A percentile compares a stretch with the other conserved stretches of the same genome.
These are phyloP conservation scores for Danaus melanippus DNA, from an alignment of 1,140 invertebrate species.

Conservation along the genomic window DNA sequence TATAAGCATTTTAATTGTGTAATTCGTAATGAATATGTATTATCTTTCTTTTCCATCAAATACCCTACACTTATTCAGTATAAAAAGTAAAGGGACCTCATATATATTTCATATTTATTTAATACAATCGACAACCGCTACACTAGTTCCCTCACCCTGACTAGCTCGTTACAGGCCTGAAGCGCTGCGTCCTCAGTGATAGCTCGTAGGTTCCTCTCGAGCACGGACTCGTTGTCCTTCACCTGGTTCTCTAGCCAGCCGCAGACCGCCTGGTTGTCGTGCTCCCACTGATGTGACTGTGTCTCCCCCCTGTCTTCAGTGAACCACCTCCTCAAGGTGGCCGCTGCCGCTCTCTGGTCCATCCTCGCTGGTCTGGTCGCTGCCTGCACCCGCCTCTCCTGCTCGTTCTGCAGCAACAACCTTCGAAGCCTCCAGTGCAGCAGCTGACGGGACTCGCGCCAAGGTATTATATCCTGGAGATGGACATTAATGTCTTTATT, in stretches of 20 bases:
- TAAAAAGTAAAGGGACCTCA: no score
- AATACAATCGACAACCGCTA: neutral
- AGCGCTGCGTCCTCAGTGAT: constrained; percentile 83
- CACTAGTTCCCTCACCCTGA: constrained; percentile 40
- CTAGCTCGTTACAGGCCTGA: constrained; percentile 44
- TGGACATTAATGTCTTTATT: neutral
- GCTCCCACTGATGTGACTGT: constrained; percentile 88
- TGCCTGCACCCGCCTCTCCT: constrained; percentile 81
- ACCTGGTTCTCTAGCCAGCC: constrained; percentile 86
- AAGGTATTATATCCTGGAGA: constrained; percentile 88
- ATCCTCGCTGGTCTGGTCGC: constrained; percentile 77
- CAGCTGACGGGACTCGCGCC: constrained; percentile 83
- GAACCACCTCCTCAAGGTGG: constrained; percentile 95
- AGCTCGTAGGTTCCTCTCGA: constrained; percentile 86
- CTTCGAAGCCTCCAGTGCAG: constrained; percentile 92
- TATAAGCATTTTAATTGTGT: no score
- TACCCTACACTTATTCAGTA: no score
- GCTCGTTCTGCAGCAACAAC: constrained; percentile 82
- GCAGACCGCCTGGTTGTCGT: constrained; percentile 88
- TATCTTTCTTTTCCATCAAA: no score
- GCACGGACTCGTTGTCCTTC: constrained; percentile 76
- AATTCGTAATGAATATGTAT: no score
- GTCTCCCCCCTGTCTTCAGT: constrained; percentile 91
- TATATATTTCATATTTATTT: no score
- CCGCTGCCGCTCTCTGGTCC: constrained; percentile 74